phyloP scores from a whole-genome alignment of 1,140 invertebrate genomes.

The Palaemon carinicauda region DNA sequence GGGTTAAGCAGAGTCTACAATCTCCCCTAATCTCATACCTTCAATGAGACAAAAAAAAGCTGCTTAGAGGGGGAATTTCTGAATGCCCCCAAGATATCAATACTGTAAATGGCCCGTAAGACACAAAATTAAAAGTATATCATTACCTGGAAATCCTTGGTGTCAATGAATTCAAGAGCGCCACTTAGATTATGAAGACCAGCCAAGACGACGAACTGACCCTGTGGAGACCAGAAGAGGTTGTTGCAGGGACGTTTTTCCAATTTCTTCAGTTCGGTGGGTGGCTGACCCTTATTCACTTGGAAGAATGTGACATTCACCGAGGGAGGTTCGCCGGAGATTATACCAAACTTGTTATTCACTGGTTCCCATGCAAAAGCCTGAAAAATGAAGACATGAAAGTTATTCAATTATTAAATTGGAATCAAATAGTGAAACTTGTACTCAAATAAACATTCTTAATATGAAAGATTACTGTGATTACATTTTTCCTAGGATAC shows the following conservation, averaged over 20 bases:
- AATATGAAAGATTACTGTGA: no score
- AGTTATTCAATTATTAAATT: neutral
- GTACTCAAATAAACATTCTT: no score
- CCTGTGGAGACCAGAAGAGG: conserved; percentile 95
- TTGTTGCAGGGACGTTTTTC: conserved; percentile 93
- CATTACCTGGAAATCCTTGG: conserved; percentile 64
- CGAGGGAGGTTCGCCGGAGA: conserved; percentile 89
- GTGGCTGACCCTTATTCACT: conserved; percentile 86
- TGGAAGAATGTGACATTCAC: conserved; percentile 94
- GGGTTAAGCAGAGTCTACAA: no score
- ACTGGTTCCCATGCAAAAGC: conserved; percentile 99
- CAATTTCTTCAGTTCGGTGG: conserved; percentile 85
- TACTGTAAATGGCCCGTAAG: neutral
- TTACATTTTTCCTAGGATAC: no score
- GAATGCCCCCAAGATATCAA: no score
- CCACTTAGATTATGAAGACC: conserved; percentile 85
- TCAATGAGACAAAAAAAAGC: no score
- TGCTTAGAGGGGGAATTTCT: no score
- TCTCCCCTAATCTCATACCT: no score
- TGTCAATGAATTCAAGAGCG: conserved; percentile 93
- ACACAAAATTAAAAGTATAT: neutral
- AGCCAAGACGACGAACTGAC: conserved; percentile 94
- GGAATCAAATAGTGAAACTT: no score
- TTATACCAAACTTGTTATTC: conserved; percentile 94
- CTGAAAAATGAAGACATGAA: conserved; percentile 68